Evolutionary conservation across 2,797 vertebrate genomes (phyloP).

Genomic region (Pyrocephalus nanus): DNA sequence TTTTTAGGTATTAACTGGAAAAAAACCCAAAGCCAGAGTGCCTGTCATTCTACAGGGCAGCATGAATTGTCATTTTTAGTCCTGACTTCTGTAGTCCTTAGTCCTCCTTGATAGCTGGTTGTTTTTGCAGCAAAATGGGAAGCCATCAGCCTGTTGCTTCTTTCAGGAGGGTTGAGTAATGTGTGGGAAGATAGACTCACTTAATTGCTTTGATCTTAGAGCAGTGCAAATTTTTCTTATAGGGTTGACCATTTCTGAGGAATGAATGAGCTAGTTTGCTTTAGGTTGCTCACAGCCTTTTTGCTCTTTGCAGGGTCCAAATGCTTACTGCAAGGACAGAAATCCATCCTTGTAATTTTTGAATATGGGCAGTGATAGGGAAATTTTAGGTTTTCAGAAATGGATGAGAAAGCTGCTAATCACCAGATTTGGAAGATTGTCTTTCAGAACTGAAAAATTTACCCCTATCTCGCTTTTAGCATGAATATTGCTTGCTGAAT

Average conservation of each 20-base stretch:
- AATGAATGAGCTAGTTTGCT: neutral
- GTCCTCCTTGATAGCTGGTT: neutral
- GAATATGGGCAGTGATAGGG: neutral
- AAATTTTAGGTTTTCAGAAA: neutral
- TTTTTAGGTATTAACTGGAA: neutral
- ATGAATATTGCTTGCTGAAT: neutral
- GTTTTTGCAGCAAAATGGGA: neutral
- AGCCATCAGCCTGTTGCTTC: neutral
- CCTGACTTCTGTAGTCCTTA: neutral
- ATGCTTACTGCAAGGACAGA: neutral
- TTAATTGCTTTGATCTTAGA: neutral
- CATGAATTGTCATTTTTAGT: neutral
- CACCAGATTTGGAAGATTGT: neutral
- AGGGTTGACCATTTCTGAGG: neutral
- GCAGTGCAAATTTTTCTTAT: neutral
- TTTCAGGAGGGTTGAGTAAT: neutral
- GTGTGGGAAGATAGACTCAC: neutral
- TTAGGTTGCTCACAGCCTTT: neutral
- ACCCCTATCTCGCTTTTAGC: neutral
- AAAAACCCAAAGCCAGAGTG: accelerated
- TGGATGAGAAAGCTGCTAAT: neutral
- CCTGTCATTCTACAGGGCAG: neutral
- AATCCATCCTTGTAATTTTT: neutral
- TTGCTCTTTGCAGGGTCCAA: neutral
- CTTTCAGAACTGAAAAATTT: neutral